A percentile compares a stretch with the other conserved stretches of the same genome.
phyloP scores from a whole-genome alignment of 2,113 vertebrate genomes.

The Amia ocellicauda region DNA sequence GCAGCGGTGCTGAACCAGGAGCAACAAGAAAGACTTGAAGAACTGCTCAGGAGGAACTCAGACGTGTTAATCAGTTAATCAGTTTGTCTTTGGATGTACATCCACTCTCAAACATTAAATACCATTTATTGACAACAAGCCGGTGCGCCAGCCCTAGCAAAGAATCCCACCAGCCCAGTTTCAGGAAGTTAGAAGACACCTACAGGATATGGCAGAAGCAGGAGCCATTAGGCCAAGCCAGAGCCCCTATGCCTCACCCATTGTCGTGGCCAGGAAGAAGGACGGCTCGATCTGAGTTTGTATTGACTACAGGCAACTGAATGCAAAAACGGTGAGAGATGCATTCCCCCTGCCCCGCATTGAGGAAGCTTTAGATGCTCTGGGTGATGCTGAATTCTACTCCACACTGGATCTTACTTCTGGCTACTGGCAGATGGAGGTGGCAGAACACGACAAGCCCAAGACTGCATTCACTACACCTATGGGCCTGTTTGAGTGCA shows the following conservation, averaged over 20 bases:
- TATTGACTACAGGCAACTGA: background rate
- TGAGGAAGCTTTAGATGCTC: background rate
- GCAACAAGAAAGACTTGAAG: background rate
- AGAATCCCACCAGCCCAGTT: background rate
- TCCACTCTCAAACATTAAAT: background rate
- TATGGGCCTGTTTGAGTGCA: conserved; percentile 8
- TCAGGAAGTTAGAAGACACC: conserved; percentile 1
- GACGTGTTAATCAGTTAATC: background rate
- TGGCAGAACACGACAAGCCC: background rate
- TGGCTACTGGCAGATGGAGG: conserved; percentile 5
- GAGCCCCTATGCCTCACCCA: conserved; percentile 6
- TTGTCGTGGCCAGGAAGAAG: background rate
- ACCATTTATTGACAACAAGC: background rate
- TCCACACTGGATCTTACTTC: conserved; percentile 8
- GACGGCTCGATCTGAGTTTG: background rate
- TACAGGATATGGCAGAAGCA: background rate
- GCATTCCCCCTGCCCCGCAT: background rate
- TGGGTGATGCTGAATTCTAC: background rate
- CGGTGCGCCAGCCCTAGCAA: background rate
- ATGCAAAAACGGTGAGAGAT: background rate
- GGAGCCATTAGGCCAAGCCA: background rate
- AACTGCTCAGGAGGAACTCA: background rate
- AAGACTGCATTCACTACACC: conserved; percentile 7
- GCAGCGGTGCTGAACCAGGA: background rate
- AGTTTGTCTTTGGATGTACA: background rate